Base-by-base conservation (phyloP, 2,888 invertebrate genomes). In the Lycophotia porphyrea region DNA sequence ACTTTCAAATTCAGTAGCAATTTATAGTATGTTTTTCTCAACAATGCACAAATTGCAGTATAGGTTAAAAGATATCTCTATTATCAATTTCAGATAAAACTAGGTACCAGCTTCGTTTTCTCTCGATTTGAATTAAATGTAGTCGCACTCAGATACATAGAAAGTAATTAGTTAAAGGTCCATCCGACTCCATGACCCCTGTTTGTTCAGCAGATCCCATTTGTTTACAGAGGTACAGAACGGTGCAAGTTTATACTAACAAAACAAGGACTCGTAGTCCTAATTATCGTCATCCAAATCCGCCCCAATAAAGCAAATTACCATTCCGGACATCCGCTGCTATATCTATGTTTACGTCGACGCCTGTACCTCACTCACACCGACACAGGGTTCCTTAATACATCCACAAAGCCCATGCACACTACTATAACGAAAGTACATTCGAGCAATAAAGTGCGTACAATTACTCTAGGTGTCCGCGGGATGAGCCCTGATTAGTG, bases 401-500 rank as follows among this genome's bases (percentile, higher is more conserved):
- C 78, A 80, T 78, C 82, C 80, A 74, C 82, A 74, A 79, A 74
- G 66, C 78, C 73, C 71, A 84, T 87, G 79, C 87, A 82, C 90
- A 88, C 88, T 82, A 81, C 75, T 74, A 82, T 78, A 86, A 75
- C 74, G 80, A 84, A 85, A 88, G 91, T 90, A 91, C 90, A 89
- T 87, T 86, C 89, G 87, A 90, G 89, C 89, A 90, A 91, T 90
- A 92, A 91, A 94, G 93, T 93, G 93, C 93, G 93, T 94, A 93
- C 95, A 95, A 95, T 95, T 93, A 94, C 93, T 94, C 92, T 94
- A 95, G 95, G 96, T 95, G 96, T 96, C 95, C 94, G 93, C 93
- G 95, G 95, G 96, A 96, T 96, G 96, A 95, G 95, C 94, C 93
- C 94, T 96, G 96, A 96, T 96, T 96, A 96, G 96, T 96, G 95